A percentile compares a stretch with the other conserved stretches of the same genome.
Evolutionary conservation across 2,113 vertebrate species (phyloP).

Genomic region (Microtus ochrogaster): DNA sequence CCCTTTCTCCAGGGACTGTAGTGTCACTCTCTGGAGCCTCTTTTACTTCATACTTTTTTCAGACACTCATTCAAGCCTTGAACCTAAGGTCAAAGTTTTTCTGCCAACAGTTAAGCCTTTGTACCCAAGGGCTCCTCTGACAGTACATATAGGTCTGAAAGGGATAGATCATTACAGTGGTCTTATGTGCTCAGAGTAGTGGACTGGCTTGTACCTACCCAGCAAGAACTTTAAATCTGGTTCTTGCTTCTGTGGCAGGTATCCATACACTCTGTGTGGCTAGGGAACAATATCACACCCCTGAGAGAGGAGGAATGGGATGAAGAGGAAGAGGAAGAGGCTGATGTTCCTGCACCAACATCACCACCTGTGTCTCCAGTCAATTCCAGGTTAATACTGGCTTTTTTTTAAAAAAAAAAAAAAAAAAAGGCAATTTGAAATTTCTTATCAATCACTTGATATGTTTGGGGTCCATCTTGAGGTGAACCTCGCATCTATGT

Average conservation of each 20-base stretch:
- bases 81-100: too few species aligned
- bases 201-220: too few species aligned
- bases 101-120: neutral
- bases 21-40: rapidly evolving
- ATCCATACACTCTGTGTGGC: slow-evolving; percentile 98
- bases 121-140: neutral
- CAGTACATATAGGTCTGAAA: neutral
- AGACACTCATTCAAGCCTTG: neutral
- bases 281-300: slow-evolving; percentile 97
- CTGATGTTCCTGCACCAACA: slow-evolving; percentile 88
- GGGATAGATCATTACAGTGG: neutral
- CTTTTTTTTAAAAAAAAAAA: neutral
- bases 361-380: slow-evolving; percentile 94
- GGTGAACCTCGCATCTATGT: neutral
- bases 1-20: rapidly evolving
- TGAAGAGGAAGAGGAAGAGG: slow-evolving; percentile 98
- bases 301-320: slow-evolving; percentile 97
- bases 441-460: neutral
- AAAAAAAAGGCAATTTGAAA: neutral
- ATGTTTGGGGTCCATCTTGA: neutral
- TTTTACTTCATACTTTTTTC: neutral
- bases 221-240: neutral
- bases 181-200: neutral
- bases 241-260: slow-evolving; percentile 86
- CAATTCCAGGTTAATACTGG: slow-evolving; percentile 92